Base-by-base conservation (phyloP, 2,113 vertebrate species). In the Oostethus manadensis region DNA sequence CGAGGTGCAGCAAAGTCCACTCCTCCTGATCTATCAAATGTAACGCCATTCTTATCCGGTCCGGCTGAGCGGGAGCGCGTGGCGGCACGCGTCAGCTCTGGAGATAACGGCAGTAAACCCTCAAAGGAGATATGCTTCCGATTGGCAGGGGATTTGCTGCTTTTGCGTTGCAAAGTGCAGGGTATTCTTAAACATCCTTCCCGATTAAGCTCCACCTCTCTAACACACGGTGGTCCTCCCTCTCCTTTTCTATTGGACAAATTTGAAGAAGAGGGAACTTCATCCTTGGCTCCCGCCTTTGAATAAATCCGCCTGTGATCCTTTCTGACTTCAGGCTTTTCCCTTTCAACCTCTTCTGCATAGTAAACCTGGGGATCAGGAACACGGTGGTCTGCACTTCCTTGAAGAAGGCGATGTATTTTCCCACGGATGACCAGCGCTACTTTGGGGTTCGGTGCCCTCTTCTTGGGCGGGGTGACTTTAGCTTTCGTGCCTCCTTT, bases 401-500 rank as follows among this genome's bases (percentile, higher is more conserved):
- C 91, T 82, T 92, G 93, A 54, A 96, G 88, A 18, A 96, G 77
- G 33, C 91, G 91, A 68, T 97, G 93, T 86, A 97, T 95, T 87
- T 93, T 94, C 56, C 90, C 88, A 45, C 86, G 84, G 45, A 90
- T 86, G 58, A 89, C 88, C 2, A 92, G 66, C 55, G 88, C 84
- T 59, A 86, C 76, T 71, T 76, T 92, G 51, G 91, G 89, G 68
- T 92, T 95, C 51, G 83, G 88, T 63, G 87, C 86, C 51, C 89
- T 88, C 68, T 87, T 93, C 82, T 90, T 90, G 53, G 84, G 85
- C 21, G 53, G 70, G 6, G 83, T 79, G 45, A 75, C 79, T 83
- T 88, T 93, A 66, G 89, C 76, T 68, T 91, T 80, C 64, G 88
- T 80, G 47, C 86, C 81, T 59, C 77, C 85, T 68, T 88, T 88